Evolutionary conservation across 30 jellyfish, hydroid and myxozoan genomes (phyloP).

Genomic region (Turritopsis dohrnii): DNA sequence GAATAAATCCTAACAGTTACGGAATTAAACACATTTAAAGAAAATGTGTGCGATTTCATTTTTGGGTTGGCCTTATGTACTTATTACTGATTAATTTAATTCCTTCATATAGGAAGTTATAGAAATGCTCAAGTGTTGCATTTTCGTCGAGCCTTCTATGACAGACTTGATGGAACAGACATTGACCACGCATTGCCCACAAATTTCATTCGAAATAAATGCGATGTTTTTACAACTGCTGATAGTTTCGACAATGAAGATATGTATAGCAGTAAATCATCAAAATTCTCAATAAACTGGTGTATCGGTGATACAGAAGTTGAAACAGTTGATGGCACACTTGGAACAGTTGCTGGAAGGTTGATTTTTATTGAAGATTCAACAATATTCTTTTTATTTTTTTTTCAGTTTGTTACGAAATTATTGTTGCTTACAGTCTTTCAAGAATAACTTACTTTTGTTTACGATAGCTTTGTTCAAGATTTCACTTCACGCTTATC

Average conservation of each 20-base stretch:
- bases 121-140: background rate
- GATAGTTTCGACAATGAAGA: constrained; percentile 5
- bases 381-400: background rate
- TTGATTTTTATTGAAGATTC: background rate
- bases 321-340: constrained; percentile 14
- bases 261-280: constrained; percentile 3
- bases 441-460: background rate
- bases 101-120: background rate
- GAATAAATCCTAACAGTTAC: no score
- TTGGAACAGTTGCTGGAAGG: constrained; percentile 15
- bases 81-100: background rate
- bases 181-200: background rate
- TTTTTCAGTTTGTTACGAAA: background rate
- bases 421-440: background rate
- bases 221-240: constrained; percentile 10
- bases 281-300: constrained; percentile 1
- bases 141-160: background rate
- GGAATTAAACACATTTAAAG: no score
- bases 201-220: background rate
- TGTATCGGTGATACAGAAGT: constrained; percentile 3
- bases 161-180: background rate
- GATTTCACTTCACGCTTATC: constrained; percentile 2
- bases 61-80: no score
- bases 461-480: background rate
- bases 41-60: no score